Conservation (phyloP, 2,797 vertebrate species). For the Gila robusta region DNA sequence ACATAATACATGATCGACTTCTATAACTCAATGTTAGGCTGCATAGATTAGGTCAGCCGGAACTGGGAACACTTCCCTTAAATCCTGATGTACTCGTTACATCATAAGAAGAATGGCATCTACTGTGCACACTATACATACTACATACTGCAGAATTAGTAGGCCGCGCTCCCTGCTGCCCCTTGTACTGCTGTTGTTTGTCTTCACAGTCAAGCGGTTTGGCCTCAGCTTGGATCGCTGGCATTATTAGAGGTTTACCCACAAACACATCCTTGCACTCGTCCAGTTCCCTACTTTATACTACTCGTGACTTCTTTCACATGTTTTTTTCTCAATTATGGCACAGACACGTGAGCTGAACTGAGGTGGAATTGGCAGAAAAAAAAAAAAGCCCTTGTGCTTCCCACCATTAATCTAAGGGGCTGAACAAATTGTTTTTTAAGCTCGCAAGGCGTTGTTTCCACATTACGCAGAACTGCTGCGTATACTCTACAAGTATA, state of each 20-base stretch:
- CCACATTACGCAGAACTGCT: background rate
- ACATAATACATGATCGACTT: too few relatives aligned
- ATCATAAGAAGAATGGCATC: too few relatives aligned
- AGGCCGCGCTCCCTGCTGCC: background rate
- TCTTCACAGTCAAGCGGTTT: background rate
- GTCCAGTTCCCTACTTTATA: background rate
- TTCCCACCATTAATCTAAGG: background rate
- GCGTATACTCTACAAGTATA: background rate
- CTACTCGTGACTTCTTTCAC: background rate
- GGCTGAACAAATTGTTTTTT: background rate
- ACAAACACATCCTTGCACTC: background rate
- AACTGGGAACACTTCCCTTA: too few relatives aligned
- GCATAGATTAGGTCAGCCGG: too few relatives aligned
- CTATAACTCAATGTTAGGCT: too few relatives aligned
- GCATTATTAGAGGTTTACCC: slow-evolving; percentile 5
- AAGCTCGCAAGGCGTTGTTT: background rate
- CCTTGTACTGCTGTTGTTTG: background rate
- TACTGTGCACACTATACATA: background rate
- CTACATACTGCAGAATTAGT: background rate
- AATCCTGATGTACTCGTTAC: too few relatives aligned
- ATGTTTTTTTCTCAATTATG: background rate
- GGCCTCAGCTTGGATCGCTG: background rate
- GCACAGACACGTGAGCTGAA: background rate
- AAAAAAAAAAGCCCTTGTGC: background rate
- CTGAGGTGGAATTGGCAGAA: background rate